phyloP scores from a whole-genome alignment of 2,113 vertebrate genomes.

The Notiomystis cincta region DNA sequence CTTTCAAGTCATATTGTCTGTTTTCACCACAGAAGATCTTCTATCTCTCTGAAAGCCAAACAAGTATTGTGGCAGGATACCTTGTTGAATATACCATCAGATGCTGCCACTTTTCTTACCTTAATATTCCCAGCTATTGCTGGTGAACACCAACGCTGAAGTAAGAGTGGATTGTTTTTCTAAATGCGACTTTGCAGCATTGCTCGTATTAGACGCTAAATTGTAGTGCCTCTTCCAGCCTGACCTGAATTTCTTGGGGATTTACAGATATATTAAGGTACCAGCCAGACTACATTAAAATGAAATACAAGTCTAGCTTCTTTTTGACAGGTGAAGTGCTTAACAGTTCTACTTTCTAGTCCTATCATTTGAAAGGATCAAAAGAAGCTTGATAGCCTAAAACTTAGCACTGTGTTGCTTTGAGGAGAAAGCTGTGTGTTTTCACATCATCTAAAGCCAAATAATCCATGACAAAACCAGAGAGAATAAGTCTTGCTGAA shows the following conservation, averaged over 20 bases:
- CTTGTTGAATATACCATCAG: background rate
- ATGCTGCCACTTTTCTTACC: background rate
- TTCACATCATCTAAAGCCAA: background rate
- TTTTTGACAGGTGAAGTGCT: constrained; percentile 29
- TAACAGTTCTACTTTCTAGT: background rate
- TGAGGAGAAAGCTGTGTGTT: background rate
- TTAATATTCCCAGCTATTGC: background rate
- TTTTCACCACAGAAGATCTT: background rate
- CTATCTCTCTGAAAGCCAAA: background rate
- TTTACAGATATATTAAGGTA: constrained; percentile 14
- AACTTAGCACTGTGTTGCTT: background rate
- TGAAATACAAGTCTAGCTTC: background rate
- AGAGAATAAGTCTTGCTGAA: background rate
- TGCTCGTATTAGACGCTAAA: background rate
- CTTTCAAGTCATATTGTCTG: background rate
- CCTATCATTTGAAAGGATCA: background rate
- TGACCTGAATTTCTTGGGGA: constrained; percentile 4
- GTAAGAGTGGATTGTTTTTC: background rate
- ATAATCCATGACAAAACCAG: background rate
- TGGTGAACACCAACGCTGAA: background rate
- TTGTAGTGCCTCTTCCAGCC: background rate
- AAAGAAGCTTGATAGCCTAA: background rate
- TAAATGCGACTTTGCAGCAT: background rate
- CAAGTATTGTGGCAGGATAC: background rate
- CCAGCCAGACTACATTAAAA: background rate